Conservation (phyloP, 2,888 invertebrate species). For the Drosophila fungiperda region DNA sequence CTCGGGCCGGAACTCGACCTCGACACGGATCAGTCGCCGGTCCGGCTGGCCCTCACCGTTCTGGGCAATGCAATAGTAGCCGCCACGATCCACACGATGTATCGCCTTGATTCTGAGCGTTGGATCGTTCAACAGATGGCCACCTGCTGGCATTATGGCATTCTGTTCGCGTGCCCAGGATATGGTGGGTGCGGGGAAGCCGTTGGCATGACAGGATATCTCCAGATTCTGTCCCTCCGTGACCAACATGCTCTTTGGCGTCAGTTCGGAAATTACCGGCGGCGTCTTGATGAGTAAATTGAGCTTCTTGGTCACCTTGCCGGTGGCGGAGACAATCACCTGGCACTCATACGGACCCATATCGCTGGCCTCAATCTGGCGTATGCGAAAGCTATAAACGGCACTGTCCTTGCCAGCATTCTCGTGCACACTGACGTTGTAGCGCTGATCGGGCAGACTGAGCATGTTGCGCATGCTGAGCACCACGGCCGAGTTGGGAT, state of each 20-base stretch:
- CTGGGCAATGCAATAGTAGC: slow-evolving; percentile 83
- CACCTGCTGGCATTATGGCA: slow-evolving; percentile 85
- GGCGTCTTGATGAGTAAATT: slow-evolving; percentile 83
- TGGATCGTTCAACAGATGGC: slow-evolving; percentile 75
- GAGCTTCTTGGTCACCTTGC: slow-evolving; percentile 80
- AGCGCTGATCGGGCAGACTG: slow-evolving; percentile 81
- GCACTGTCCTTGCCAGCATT: slow-evolving; percentile 69
- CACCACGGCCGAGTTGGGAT: slow-evolving; percentile 75
- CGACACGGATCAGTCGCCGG: slow-evolving; percentile 80
- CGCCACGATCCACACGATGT: slow-evolving; percentile 84
- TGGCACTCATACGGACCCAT: slow-evolving; percentile 84
- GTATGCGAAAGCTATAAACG: slow-evolving; percentile 82
- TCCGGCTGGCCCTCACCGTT: slow-evolving; percentile 84
- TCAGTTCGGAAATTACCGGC: slow-evolving; percentile 81
- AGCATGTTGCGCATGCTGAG: slow-evolving; percentile 82
- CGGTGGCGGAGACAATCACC: slow-evolving; percentile 82
- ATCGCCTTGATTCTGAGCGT: slow-evolving; percentile 78
- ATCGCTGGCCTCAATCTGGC: slow-evolving; percentile 81
- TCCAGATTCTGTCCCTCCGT: slow-evolving; percentile 82
- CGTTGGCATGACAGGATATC: slow-evolving; percentile 90
- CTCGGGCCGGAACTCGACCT: slow-evolving; percentile 84
- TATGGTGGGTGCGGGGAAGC: slow-evolving; percentile 91
- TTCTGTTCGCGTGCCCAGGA: slow-evolving; percentile 89
- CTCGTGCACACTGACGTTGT: slow-evolving; percentile 74
- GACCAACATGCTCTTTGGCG: slow-evolving; percentile 77